phyloP scores from a whole-genome alignment of 1,140 invertebrate genomes.

The Papilio polyxenes region DNA sequence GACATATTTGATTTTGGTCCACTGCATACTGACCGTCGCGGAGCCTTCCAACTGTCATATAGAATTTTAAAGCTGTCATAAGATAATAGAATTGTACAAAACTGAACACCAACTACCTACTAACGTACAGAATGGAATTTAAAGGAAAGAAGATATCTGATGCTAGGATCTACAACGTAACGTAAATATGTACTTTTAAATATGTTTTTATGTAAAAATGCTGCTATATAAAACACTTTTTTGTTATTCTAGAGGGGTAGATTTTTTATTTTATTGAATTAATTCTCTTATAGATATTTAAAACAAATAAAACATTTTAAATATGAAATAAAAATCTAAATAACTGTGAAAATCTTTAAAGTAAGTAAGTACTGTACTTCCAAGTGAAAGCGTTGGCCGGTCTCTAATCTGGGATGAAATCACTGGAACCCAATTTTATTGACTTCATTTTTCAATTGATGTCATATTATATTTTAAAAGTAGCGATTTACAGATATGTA shows the following conservation, averaged over 20 bases:
- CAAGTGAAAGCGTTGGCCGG: neutral
- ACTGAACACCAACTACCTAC: neutral
- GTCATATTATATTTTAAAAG: neutral
- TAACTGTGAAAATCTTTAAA: neutral
- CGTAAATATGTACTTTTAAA: neutral
- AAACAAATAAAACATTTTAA: no score
- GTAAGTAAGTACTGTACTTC: neutral
- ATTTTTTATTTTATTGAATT: no score
- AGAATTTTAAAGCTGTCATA: neutral
- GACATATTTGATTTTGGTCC: neutral
- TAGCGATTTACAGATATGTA: neutral
- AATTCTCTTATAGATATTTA: no score
- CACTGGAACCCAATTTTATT: neutral
- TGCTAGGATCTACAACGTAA: neutral
- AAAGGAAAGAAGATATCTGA: neutral
- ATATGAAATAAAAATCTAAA: neutral
- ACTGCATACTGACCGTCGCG: neutral
- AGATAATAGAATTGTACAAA: neutral
- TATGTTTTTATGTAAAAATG: neutral
- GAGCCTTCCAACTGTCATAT: constrained; percentile 16
- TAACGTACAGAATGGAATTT: neutral
- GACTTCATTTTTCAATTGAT: neutral
- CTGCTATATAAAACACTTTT: neutral
- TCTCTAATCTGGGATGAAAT: neutral
- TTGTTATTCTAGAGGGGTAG: neutral